A percentile compares a stretch with the other conserved stretches of the same genome.
Evolutionary conservation across 2,113 vertebrate species (phyloP).

Genomic region (Calonectris borealis): DNA sequence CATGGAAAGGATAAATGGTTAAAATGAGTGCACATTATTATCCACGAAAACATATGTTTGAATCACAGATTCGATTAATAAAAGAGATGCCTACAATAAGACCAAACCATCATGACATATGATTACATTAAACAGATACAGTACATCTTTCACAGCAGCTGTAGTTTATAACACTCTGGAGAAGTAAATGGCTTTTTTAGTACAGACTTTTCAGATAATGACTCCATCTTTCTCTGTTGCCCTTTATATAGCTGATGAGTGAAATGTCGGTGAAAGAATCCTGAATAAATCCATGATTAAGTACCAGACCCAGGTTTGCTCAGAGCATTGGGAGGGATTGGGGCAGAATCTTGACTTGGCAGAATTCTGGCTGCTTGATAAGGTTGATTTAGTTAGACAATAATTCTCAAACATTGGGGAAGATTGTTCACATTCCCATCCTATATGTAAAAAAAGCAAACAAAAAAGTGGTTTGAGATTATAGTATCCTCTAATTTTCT

Average conservation of each 20-base stretch:
- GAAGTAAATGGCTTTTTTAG: background rate
- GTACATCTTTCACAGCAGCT: background rate
- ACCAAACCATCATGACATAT: background rate
- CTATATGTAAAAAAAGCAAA: background rate
- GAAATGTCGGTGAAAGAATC: background rate
- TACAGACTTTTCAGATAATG: background rate
- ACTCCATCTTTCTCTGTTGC: background rate
- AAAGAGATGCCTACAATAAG: background rate
- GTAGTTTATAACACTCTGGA: background rate
- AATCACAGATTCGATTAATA: background rate
- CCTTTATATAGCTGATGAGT: background rate
- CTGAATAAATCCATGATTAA: background rate
- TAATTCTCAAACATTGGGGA: background rate
- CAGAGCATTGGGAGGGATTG: background rate
- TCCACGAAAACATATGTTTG: background rate
- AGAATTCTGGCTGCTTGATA: background rate
- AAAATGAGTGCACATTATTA: background rate
- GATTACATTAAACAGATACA: background rate
- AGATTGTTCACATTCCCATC: background rate
- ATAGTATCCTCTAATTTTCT: background rate
- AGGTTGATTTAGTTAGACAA: background rate
- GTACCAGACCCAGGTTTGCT: background rate
- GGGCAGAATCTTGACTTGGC: background rate
- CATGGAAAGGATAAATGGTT: background rate
- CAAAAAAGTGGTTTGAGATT: background rate